Percentiles rank a stretch among this genome's conserved stretches.
phyloP scores from a whole-genome alignment of 1,140 invertebrate genomes.

The Aleiodes sp. region DNA sequence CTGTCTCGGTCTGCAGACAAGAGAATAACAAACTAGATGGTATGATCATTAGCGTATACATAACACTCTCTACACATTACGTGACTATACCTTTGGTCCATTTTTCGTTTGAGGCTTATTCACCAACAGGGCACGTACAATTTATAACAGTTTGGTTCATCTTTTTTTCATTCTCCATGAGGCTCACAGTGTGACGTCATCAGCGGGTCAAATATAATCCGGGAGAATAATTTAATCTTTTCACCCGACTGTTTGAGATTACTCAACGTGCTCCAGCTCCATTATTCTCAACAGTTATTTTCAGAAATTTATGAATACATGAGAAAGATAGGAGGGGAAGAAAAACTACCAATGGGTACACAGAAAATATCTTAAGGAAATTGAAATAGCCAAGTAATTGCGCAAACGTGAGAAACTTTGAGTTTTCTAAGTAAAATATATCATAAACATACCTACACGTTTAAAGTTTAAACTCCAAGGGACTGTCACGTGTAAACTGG shows the following conservation, averaged over 20 bases:
- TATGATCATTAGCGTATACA: conserved; percentile 9
- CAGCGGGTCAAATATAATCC: background rate
- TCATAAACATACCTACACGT: background rate
- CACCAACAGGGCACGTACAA: background rate
- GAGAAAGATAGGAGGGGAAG: background rate
- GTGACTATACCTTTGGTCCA: conserved; percentile 7
- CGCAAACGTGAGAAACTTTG: too few relatives aligned
- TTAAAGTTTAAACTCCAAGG: conserved; percentile 1
- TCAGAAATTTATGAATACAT: too few relatives aligned
- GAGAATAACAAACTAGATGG: background rate
- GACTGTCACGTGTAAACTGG: background rate
- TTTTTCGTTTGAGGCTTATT: conserved; percentile 11
- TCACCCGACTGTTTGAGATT: too few relatives aligned
- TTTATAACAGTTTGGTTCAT: background rate
- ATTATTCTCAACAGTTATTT: too few relatives aligned
- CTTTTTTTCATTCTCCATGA: too few relatives aligned
- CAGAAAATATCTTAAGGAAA: background rate
- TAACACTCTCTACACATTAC: background rate
- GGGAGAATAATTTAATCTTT: background rate
- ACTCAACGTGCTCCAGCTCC: too few relatives aligned
- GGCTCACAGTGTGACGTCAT: background rate
- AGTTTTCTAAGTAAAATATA: too few relatives aligned
- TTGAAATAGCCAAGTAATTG: background rate
- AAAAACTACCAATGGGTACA: background rate
- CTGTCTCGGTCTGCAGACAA: background rate